Conservation (phyloP, 2,888 invertebrate species). For the Apantesis nais region DNA sequence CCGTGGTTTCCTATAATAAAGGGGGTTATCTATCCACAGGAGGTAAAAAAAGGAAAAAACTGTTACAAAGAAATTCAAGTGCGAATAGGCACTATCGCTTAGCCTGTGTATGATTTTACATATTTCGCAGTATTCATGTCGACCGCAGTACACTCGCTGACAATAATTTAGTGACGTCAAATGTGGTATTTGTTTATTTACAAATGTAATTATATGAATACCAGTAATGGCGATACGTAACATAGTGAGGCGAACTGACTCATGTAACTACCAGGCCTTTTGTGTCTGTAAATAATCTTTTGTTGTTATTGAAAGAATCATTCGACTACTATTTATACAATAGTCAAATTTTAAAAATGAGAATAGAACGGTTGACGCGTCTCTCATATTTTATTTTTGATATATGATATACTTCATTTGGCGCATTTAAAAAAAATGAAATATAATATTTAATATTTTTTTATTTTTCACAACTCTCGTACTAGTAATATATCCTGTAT, state of each 20-base stretch:
- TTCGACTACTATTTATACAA: neutral
- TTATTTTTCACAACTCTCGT: too few relatives aligned
- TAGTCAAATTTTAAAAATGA: too few relatives aligned
- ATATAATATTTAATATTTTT: too few relatives aligned
- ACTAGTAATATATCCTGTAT: too few relatives aligned
- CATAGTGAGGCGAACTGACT: neutral
- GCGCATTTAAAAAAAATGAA: too few relatives aligned
- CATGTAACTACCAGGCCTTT: neutral
- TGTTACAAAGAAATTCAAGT: neutral
- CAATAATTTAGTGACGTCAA: neutral
- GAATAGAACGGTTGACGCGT: too few relatives aligned
- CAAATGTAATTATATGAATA: slow-evolving; percentile 10
- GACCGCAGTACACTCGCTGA: neutral
- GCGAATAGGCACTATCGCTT: neutral
- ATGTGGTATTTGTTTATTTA: neutral
- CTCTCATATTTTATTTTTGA: too few relatives aligned
- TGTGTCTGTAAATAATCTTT: neutral
- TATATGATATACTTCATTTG: too few relatives aligned
- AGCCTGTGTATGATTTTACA: neutral
- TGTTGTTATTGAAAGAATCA: neutral
- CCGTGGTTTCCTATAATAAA: too few relatives aligned
- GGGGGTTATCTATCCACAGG: too few relatives aligned
- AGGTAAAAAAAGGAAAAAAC: neutral
- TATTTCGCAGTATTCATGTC: neutral
- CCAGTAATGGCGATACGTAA: neutral